Evolutionary conservation across 2,113 vertebrate genomes (phyloP).

Genomic region (Sciurus niger): DNA sequence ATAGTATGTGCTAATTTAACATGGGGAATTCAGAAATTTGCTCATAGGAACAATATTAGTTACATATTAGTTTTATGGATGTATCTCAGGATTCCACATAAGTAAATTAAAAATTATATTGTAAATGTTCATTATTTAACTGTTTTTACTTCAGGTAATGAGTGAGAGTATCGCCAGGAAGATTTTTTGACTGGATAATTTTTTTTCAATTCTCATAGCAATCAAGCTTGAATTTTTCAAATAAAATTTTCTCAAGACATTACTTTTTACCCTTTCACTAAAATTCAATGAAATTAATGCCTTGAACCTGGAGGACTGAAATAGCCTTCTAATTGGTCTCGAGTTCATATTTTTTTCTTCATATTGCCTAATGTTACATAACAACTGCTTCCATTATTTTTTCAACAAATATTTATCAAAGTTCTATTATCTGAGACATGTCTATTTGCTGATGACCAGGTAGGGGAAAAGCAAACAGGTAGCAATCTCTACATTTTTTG

Average conservation of each 20-base stretch:
- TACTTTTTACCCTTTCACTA: no score
- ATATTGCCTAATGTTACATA: background rate
- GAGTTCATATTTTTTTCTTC: background rate
- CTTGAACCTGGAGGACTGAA: no score
- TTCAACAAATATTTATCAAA: background rate
- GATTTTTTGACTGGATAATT: no score
- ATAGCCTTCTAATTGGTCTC: background rate
- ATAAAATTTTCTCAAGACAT: no score
- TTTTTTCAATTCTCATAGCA: no score
- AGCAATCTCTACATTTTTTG: background rate
- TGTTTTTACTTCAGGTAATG: background rate
- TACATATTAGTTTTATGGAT: background rate
- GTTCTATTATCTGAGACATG: background rate
- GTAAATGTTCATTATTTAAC: no score
- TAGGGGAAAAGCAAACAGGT: background rate
- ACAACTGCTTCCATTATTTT: background rate
- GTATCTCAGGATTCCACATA: background rate
- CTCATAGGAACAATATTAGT: background rate
- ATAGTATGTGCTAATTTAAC: background rate
- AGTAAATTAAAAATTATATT: no score
- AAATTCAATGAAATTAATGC: no score
- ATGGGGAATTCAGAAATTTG: background rate
- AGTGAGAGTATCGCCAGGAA: background rate
- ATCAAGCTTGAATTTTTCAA: no score
- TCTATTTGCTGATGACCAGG: background rate